Percentiles rank a stretch among this genome's conserved stretches.
phyloP scores from a whole-genome alignment of 2,797 vertebrate genomes.

The Furcifer pardalis region DNA sequence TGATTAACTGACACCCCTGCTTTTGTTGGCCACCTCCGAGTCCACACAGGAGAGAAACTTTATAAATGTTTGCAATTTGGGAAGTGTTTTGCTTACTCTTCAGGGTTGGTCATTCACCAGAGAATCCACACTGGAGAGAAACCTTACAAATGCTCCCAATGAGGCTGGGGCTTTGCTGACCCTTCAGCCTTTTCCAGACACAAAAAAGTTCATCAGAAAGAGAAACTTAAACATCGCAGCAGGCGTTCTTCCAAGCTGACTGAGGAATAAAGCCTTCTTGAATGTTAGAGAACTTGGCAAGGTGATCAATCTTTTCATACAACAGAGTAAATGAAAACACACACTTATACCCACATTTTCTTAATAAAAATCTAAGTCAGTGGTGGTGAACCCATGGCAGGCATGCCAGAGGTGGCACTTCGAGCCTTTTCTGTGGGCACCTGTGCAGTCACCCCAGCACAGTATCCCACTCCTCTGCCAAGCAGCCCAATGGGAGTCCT shows the following conservation, averaged over 20 bases:
- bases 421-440: too few relatives aligned
- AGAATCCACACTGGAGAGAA: slow-evolving; percentile 65
- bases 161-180: slow-evolving; percentile 61
- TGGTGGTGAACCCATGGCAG: too few relatives aligned
- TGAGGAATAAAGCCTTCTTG: not conserved
- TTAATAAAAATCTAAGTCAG: too few relatives aligned
- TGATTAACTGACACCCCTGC: not conserved
- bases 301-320: not conserved
- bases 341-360: too few relatives aligned
- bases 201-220: not conserved
- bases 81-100: slow-evolving; percentile 60
- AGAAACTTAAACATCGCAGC: not conserved
- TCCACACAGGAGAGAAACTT: slow-evolving; percentile 7
- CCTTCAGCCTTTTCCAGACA: slow-evolving; percentile 51
- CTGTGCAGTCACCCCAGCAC: too few relatives aligned
- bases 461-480: too few relatives aligned
- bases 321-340: not conserved
- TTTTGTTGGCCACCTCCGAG: not conserved
- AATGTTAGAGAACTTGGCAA: not conserved
- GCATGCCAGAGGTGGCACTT: too few relatives aligned
- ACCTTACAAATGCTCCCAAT: slow-evolving; percentile 60
- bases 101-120: slow-evolving; percentile 62
- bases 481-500: too few relatives aligned
- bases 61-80: slow-evolving; percentile 45
- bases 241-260: too few relatives aligned